Evolutionary conservation across 1,140 invertebrate genomes (phyloP), one percentile per base, ranked within the genome.

Genomic region (Penaeus indicus): DNA sequence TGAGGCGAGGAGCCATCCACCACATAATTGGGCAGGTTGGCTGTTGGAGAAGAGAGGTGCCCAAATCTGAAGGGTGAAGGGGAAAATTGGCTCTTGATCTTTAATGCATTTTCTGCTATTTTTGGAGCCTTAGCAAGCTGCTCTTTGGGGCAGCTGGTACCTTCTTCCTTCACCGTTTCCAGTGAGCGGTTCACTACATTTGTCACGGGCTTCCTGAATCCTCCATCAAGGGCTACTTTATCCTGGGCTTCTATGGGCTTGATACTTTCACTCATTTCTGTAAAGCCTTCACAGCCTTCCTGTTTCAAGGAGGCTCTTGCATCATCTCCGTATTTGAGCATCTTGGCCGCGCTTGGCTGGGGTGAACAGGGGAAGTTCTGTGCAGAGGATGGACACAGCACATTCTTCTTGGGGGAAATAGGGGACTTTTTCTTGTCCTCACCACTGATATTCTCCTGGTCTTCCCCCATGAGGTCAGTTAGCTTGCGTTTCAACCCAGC

Each of bases 11-110:
- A 95, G 1, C 96, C 96, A 90, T 96, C 95, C 7, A 96, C 90
- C 0, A 96, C 96, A 90, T 94, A 97, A 92, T 97, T 96, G 0
- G 96, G 96, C 38, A 97, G 92, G 92, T 96, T 95, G 10, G 94
- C 93, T 0, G 96, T 96, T 0, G 96, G 96, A 0, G 95, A 96
- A 75, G 92, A 95, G 92, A 89, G 88, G 22, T 77, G 61, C 22
- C 81, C 75, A 69, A 84, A 84, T 27, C 27, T 67, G n/a, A 86
- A 86, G 42, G 54, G 18, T n/a, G 21, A 42, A 0, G 72, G 19
- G 13, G 22, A 16, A 25, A n/a, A 67, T 27, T 10, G 22, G 47
- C 21, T 86, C 13, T 86, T 60, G 11, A 18, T 21, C 19, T n/a
- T 69, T 32, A 62, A 21, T 19, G 16, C 27, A n/a, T 47, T n/a